Conservation (phyloP, 2,797 vertebrate species). For the Neopelma chrysocephalum region DNA sequence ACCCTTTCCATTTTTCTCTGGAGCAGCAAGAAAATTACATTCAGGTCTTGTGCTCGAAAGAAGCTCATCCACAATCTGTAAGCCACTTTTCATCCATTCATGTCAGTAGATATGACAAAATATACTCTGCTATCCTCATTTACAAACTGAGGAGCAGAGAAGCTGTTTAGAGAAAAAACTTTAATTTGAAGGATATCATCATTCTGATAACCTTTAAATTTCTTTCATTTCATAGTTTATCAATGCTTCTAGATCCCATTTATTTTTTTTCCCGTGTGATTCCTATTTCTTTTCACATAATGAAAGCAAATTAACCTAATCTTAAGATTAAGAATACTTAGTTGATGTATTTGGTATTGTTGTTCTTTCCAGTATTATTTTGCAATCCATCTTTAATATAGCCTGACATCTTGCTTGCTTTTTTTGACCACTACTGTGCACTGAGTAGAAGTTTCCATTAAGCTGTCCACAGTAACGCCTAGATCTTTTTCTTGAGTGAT, state of each 20-base stretch:
- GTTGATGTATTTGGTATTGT: neutral
- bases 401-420: conserved; percentile 44
- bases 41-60: neutral
- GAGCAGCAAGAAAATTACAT: neutral
- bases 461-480: conserved; percentile 35
- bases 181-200: neutral
- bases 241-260: neutral
- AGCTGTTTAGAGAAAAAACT: neutral
- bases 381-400: conserved; percentile 15
- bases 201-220: neutral
- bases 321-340: neutral
- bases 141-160: neutral
- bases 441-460: conserved; percentile 67
- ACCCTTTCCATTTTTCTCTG: neutral
- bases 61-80: neutral
- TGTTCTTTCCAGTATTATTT: conserved; percentile 18
- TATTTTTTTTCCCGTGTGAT: neutral
- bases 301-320: neutral
- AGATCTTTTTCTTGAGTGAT: conserved; percentile 27
- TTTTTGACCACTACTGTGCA: conserved; percentile 42
- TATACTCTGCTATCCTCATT: rapidly evolving
- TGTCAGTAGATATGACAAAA: neutral
- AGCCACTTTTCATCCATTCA: neutral
- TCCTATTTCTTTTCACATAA: neutral
- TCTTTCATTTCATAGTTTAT: neutral